Base-by-base conservation (phyloP, 1,140 invertebrate genomes). In the Apolygus lucorum region DNA sequence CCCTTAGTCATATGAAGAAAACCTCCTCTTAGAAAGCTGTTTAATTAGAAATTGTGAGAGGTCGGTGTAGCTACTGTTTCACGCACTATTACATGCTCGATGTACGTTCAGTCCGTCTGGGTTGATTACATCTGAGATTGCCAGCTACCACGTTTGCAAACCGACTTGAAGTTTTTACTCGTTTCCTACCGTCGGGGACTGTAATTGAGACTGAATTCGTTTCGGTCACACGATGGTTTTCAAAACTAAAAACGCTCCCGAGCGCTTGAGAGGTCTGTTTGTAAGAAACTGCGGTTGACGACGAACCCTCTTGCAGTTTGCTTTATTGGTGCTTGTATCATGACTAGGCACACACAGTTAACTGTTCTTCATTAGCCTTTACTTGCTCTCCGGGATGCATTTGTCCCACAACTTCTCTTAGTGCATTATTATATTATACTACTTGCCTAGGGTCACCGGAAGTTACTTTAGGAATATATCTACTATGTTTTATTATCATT, bases 11-110 rank as follows among this genome's bases (percentile, higher is more conserved):
- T 42, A 8, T 11, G 54, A 59, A 59, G 54, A 59, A 59, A 59
- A 59, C 34, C 54, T 59, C 54, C 54, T 59, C 22, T 59, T 24
- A 24, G 13, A 59, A 59, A 59, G 54, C 54, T 17, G 54, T 59
- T 59, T 59, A 59, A 59, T 59, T 59, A 59, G 54, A 59, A 59
- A 59, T 59, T 24, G 11, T 8, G 54, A 24, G 54, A 22, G 22
- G 11, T 8, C 11, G 22, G 54, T 8, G 54, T 8, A 59, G 54
- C 54, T 59, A 59, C 54, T 21, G 54, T 59, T 59, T 59, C 54
- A 59, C 54, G 54, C 54, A 59, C 34, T 42, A 42, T 42, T 42
- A 42, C 34, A 42, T 42, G 17, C 34, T 42, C 34, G 34, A 42
- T 42, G 34, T 42, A 42, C 34, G 34, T 42, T 42, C 34, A 42